Base-by-base conservation (phyloP, 2,888 invertebrate species). In the Sinotaia quadrata region DNA sequence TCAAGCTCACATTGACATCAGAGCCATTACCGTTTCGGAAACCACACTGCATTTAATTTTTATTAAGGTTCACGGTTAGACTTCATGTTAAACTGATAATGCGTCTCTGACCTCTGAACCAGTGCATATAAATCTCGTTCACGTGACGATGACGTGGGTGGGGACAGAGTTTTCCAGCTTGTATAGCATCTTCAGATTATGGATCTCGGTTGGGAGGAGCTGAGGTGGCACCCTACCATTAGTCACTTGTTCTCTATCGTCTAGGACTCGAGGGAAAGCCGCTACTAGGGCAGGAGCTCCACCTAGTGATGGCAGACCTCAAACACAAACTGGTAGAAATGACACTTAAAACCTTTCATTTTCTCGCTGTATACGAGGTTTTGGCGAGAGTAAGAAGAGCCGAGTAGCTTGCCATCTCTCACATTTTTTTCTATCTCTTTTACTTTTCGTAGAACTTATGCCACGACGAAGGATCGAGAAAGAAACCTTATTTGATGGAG, bases 71-170 rank as follows among this genome's bases (percentile, higher is more conserved):
- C n/a, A n/a, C n/a, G n/a, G n/a, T n/a, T n/a, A n/a, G 12, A 24
- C 58, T 10, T 3, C 27, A n/a, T 27, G 37, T 21, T 24, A 31
- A 24, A 7, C 37, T 15, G 4, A 21, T 15, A 15, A 37, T 21
- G 24, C 15, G 8, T n/a, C 58, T 15, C 27, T 51, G 62, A 49
- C 62, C 51, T 31, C 27, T 36, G 62, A 51, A 49, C 61, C 62
- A 62, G 27, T 36, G 62, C 12, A 24, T 34, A 62, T 62, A 62
- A 62, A 62, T 62, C 62, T 51, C 52, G 51, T 52, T 62, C 51
- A 34, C 62, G 21, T 27, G 36, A 62, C 62, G 62, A 62, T 62
- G 52, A 47, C 52, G 33, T 31, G 27, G 47, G 62, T 27, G 62
- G 62, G 33, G 62, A 34, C 33, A 34, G 21, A 18, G 61, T 15